A percentile compares a stretch with the other conserved stretches of the same genome.
Conservation (phyloP, 2,888 invertebrate genomes). For the Epinotia demarniana region DNA sequence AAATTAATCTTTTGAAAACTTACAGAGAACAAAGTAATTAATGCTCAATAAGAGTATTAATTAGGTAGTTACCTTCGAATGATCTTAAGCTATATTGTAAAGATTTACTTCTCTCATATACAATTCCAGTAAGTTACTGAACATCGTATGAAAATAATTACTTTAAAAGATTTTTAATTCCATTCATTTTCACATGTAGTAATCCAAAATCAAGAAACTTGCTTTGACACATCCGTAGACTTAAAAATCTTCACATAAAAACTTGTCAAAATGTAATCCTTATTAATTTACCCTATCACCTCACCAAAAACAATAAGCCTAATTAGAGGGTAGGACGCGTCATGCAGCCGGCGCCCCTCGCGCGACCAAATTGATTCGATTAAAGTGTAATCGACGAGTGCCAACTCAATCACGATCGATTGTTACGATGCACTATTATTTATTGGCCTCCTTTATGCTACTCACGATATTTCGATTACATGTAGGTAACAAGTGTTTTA, state of each 20-base stretch:
- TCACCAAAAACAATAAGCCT: constrained; percentile 29
- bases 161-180: too few species aligned
- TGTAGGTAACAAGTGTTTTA: neutral
- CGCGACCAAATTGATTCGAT: constrained; percentile 38
- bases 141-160: too few species aligned
- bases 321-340: constrained; percentile 26
- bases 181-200: neutral
- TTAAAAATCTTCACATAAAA: neutral
- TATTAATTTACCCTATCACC: constrained; percentile 31
- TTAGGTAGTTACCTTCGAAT: too few species aligned
- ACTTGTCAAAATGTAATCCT: constrained; percentile 2
- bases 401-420: constrained; percentile 35
- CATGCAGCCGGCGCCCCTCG: constrained; percentile 5
- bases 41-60: too few species aligned
- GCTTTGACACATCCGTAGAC: neutral
- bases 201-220: neutral
- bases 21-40: too few species aligned
- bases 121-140: too few species aligned
- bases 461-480: constrained; percentile 15
- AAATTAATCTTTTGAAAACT: too few species aligned
- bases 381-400: constrained; percentile 39
- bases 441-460: constrained; percentile 23
- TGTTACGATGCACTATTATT: constrained; percentile 36
- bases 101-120: too few species aligned
- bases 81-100: too few species aligned